A percentile compares a stretch with the other conserved stretches of the same genome.
Conservation (phyloP, 2,113 vertebrate species). For the Brevimyrus niger region DNA sequence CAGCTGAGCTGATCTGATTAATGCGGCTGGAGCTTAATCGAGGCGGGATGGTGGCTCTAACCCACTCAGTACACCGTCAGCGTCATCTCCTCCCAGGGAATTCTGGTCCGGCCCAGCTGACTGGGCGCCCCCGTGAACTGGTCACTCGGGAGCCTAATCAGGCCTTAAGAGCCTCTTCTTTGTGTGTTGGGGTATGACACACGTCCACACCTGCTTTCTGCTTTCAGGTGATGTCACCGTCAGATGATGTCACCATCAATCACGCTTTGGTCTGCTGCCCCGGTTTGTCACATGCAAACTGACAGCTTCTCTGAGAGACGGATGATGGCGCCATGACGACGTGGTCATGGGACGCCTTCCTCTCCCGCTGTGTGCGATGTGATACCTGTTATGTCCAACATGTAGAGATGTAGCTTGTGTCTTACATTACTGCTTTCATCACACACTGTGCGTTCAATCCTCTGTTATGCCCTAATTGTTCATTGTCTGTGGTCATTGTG, state of each 20-base stretch:
- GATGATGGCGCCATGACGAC: background rate
- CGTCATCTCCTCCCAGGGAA: background rate
- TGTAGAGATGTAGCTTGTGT: background rate
- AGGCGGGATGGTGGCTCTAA: background rate
- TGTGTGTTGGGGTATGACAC: background rate
- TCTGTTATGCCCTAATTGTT: background rate
- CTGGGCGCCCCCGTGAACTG: background rate
- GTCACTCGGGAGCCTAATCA: background rate
- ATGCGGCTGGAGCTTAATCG: background rate
- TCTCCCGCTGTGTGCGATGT: background rate
- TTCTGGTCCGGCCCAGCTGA: background rate
- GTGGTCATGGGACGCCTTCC: background rate
- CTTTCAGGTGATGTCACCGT: background rate
- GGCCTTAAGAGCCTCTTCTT: background rate
- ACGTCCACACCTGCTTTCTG: background rate
- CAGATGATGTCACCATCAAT: background rate
- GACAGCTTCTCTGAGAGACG: background rate
- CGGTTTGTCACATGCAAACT: background rate
- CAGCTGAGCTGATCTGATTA: too few relatives aligned
- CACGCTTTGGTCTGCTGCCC: background rate
- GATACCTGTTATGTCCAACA: background rate
- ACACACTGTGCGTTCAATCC: background rate
- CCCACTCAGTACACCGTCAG: background rate
- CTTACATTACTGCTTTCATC: background rate
- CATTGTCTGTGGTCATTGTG: background rate